phyloP scores from a whole-genome alignment of 30 jellyfish, hydroid and myxozoan species.

The Rhopilema esculentum region DNA sequence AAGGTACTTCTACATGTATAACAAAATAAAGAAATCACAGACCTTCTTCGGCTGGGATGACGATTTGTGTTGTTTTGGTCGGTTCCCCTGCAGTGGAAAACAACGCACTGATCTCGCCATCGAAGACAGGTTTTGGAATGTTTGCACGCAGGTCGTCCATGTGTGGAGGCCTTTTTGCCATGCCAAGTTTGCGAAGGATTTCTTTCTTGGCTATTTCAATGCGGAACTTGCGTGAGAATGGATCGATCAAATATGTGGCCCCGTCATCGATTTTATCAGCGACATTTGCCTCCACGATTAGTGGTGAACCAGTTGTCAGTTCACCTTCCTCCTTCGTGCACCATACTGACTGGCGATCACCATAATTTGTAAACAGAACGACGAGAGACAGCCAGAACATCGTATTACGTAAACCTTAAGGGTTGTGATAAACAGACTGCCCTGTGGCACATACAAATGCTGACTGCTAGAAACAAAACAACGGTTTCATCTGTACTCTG shows the following conservation, averaged over 20 bases:
- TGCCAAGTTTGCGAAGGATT: constrained; percentile 62
- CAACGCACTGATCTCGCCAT: constrained; percentile 63
- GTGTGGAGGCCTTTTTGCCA: constrained; percentile 59
- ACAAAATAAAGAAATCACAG: background rate
- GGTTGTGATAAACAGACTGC: background rate
- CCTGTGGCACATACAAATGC: background rate
- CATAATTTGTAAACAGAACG: background rate
- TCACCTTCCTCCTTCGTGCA: background rate
- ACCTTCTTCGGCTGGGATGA: constrained; percentile 72
- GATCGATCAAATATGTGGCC: constrained; percentile 2
- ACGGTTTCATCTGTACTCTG: background rate
- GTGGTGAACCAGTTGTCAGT: background rate
- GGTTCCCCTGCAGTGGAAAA: constrained; percentile 31
- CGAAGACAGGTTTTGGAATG: constrained; percentile 68
- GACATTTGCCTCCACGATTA: background rate
- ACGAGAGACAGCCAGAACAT: background rate
- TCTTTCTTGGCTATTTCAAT: constrained; percentile 60
- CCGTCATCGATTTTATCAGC: constrained; percentile 1
- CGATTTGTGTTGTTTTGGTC: constrained; percentile 52
- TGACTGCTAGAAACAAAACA: background rate
- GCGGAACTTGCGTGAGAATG: constrained; percentile 21
- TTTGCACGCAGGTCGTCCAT: constrained; percentile 57
- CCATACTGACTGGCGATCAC: background rate
- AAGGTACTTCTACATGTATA: too few relatives aligned
- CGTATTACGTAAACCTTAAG: background rate